phyloP scores from a whole-genome alignment of 2,888 invertebrate genomes.

The Girardia tigrina region DNA sequence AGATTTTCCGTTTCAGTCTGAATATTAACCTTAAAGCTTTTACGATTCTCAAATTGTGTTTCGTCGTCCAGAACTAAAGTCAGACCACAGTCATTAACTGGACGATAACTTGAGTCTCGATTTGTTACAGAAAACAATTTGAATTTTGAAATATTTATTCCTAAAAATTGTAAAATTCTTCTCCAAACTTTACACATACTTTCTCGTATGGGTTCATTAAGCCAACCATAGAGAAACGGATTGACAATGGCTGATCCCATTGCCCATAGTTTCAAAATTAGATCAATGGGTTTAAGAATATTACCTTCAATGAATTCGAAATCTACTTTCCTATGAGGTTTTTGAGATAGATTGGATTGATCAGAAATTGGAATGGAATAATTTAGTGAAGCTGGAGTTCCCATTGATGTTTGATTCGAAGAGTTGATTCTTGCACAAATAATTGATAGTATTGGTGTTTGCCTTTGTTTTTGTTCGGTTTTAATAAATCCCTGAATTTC shows the following conservation, averaged over 20 bases:
- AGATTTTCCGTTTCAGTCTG: not conserved
- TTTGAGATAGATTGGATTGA: not conserved
- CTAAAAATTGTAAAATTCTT: slow-evolving; percentile 16
- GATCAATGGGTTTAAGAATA: slow-evolving; percentile 29
- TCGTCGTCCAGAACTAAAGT: not conserved
- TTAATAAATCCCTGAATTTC: slow-evolving; percentile 29
- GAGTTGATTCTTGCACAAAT: not conserved
- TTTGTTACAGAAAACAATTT: not conserved
- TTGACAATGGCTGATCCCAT: slow-evolving; percentile 33
- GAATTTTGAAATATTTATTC: not conserved
- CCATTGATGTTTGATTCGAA: not conserved
- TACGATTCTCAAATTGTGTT: not conserved
- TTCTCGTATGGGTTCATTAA: slow-evolving; percentile 34
- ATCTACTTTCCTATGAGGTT: not conserved
- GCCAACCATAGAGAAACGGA: slow-evolving; percentile 37
- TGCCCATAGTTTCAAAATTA: slow-evolving; percentile 35
- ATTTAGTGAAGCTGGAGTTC: not conserved
- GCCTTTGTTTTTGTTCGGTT: not conserved
- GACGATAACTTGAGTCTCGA: slow-evolving; percentile 13
- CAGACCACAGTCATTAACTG: not conserved
- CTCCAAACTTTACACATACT: slow-evolving; percentile 30
- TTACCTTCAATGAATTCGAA: slow-evolving; percentile 24
- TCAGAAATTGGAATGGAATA: not conserved
- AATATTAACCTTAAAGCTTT: not conserved
- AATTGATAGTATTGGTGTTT: not conserved